phyloP scores from a whole-genome alignment of 1,140 invertebrate genomes.

The Drosophila pruinosa region DNA sequence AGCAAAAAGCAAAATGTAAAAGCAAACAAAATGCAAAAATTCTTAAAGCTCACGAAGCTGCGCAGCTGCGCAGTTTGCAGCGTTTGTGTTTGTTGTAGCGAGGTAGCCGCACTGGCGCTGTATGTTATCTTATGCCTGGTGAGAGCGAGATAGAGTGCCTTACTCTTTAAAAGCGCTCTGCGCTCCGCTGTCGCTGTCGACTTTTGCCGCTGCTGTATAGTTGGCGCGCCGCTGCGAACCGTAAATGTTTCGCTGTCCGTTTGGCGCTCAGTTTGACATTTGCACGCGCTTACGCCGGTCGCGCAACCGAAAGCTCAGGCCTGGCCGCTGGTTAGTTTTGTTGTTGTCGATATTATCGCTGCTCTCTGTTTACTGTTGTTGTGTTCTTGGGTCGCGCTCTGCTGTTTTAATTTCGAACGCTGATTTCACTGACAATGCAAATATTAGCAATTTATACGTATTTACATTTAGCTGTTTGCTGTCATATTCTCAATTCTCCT shows the following conservation, averaged over 20 bases:
- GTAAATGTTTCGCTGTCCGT: constrained; percentile 44
- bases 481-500: constrained; percentile 11
- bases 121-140: neutral
- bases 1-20: constrained; percentile 33
- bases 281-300: constrained; percentile 74
- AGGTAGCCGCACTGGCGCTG: constrained; percentile 18
- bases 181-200: neutral
- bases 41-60: constrained; percentile 42
- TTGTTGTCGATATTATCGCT: constrained; percentile 10
- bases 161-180: constrained; percentile 1
- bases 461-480: constrained; percentile 36
- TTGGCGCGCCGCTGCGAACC: constrained; percentile 13
- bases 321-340: constrained; percentile 31
- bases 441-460: constrained; percentile 11
- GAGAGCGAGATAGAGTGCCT: constrained; percentile 3
- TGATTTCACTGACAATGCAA: constrained; percentile 66
- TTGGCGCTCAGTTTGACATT: constrained; percentile 78
- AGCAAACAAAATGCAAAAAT: constrained; percentile 50
- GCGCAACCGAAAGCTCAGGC: constrained; percentile 34
- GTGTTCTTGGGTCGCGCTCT: constrained; percentile 13
- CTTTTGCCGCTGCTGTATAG: neutral
- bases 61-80: constrained; percentile 26
- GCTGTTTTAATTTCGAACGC: constrained; percentile 48
- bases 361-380: constrained; percentile 8
- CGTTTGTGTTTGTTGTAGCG: neutral